These are phyloP conservation scores for Parnassius mnemosyne DNA, from an alignment of 2,888 invertebrate species.

Conservation along the genomic window DNA sequence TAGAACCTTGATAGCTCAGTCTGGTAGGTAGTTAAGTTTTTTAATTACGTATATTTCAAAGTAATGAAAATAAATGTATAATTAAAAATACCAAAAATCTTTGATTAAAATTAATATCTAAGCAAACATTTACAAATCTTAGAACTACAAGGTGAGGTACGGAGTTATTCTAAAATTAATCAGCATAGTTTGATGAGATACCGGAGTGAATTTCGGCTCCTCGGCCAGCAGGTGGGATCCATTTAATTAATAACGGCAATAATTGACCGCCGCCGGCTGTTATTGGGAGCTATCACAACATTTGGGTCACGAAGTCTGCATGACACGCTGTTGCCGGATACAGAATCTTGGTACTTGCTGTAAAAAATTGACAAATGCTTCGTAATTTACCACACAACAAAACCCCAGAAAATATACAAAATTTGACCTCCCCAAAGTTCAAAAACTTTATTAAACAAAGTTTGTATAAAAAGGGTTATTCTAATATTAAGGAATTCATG, in stretches of 20 bases:
- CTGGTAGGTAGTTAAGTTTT: no score
- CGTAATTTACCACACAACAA: no score
- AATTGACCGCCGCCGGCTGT: slow-evolving; percentile 69
- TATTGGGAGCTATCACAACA: slow-evolving; percentile 66
- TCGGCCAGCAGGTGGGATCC: slow-evolving; percentile 32
- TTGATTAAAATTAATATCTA: not conserved
- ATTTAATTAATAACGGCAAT: slow-evolving; percentile 43
- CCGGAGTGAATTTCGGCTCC: slow-evolving; percentile 18
- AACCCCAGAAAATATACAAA: no score
- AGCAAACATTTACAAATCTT: not conserved
- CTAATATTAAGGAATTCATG: no score
- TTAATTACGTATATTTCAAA: no score
- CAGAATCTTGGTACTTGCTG: slow-evolving; percentile 37
- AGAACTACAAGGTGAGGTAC: not conserved
- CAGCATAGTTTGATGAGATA: slow-evolving; percentile 25
- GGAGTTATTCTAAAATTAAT: slow-evolving; percentile 33
- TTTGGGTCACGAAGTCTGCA: slow-evolving; percentile 75
- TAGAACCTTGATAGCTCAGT: no score
- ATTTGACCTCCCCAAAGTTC: no score
- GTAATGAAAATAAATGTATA: no score
- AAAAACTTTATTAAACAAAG: no score
- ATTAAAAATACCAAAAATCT: no score
- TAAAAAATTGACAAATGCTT: no score
- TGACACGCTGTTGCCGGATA: slow-evolving; percentile 30
- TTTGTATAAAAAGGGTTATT: no score